Evolutionary conservation across 2,113 vertebrate genomes (phyloP).

Genomic region (Turdus rufiventris): DNA sequence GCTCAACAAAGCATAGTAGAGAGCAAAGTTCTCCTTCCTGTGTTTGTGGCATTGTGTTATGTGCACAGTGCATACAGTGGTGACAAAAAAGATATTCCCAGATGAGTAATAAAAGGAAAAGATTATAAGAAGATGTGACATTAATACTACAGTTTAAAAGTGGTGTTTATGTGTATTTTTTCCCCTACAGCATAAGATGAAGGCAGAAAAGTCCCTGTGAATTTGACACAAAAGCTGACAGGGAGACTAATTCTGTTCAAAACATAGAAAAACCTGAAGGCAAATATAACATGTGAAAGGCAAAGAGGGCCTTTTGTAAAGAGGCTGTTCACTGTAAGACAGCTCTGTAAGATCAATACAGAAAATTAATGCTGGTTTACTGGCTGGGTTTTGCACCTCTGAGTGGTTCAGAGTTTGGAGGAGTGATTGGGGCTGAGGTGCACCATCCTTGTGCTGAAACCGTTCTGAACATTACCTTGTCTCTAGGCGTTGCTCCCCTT

Average conservation of each 20-base stretch:
- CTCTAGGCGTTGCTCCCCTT: neutral
- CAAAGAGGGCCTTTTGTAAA: neutral
- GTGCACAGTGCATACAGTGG: neutral
- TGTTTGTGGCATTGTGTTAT: neutral
- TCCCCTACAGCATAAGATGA: rapidly evolving
- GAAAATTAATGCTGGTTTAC: neutral
- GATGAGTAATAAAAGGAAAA: neutral
- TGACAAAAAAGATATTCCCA: neutral
- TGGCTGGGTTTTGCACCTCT: neutral
- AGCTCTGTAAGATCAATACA: too few relatives aligned
- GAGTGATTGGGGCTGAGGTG: neutral
- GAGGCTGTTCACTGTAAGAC: neutral
- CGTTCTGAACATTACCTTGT: neutral
- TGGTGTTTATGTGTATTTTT: neutral
- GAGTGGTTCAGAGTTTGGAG: neutral
- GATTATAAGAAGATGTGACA: neutral
- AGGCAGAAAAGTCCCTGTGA: neutral
- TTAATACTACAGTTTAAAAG: neutral
- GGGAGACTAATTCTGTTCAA: neutral
- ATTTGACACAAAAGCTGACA: neutral
- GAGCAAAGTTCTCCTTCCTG: neutral
- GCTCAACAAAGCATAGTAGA: neutral
- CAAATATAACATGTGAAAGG: neutral
- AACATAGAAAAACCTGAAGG: neutral
- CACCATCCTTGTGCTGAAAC: neutral